These are phyloP conservation scores for Papilio glaucus DNA, from an alignment of 1,140 invertebrate genomes.

Conservation along the genomic window DNA sequence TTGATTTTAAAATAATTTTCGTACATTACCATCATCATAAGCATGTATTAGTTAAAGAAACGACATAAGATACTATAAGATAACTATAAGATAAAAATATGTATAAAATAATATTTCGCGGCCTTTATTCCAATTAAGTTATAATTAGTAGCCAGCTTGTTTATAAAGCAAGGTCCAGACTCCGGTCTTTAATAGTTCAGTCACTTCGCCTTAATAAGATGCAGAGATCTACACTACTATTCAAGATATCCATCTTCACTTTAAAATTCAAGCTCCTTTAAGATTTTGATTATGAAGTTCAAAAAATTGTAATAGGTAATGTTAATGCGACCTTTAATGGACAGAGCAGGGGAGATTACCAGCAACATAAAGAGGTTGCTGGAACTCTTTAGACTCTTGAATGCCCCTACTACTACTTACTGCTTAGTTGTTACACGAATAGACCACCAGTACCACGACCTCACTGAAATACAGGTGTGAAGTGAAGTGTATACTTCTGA, in stretches of 20 bases:
- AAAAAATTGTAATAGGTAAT: neutral
- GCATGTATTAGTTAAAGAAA: neutral
- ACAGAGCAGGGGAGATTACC: no score
- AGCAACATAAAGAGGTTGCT: no score
- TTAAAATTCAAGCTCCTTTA: neutral
- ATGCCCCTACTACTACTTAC: no score
- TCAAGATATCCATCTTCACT: slow-evolving; percentile 6
- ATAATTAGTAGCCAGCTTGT: slow-evolving; percentile 3
- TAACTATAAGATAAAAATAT: neutral
- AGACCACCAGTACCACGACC: no score
- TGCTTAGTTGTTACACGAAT: no score
- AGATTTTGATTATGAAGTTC: neutral
- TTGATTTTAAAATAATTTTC: no score
- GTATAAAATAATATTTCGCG: neutral
- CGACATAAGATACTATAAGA: no score
- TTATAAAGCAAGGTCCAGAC: slow-evolving; percentile 6
- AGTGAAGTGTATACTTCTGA: no score
- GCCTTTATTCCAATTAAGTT: neutral
- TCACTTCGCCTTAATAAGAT: slow-evolving; percentile 13
- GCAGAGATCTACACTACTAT: neutral
- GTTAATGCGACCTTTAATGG: no score
- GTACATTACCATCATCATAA: no score
- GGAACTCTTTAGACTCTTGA: no score
- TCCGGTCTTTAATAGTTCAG: neutral
- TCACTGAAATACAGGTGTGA: no score